These are phyloP conservation scores for Psophia crepitans DNA, from an alignment of 2,113 vertebrate species.

Conservation along the genomic window DNA sequence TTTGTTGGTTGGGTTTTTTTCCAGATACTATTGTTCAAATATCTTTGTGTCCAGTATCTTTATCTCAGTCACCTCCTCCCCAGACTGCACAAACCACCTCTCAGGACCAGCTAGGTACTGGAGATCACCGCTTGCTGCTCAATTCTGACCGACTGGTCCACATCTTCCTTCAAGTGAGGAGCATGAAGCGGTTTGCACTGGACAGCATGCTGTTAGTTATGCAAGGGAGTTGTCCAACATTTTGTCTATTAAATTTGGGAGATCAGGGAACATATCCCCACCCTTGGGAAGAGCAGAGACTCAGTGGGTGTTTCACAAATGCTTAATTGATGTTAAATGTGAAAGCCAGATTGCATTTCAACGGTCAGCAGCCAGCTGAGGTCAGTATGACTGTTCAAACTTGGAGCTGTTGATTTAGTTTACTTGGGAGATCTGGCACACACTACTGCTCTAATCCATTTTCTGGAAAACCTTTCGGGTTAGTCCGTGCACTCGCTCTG, in stretches of 20 bases:
- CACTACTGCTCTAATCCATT: neutral
- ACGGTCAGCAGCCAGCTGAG: neutral
- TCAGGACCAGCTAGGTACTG: fast-evolving
- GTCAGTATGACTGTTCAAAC: neutral
- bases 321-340: neutral
- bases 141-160: neutral
- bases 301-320: neutral
- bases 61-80: neutral
- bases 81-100: neutral
- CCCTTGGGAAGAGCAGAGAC: neutral
- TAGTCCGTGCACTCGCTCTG: fast-evolving
- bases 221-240: neutral
- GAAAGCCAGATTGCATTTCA: neutral
- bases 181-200: fast-evolving
- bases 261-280: fast-evolving
- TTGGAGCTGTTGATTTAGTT: neutral
- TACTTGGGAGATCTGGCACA: neutral
- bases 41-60: neutral
- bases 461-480: neutral
- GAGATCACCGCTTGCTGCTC: neutral
- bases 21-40: neutral
- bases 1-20: neutral
- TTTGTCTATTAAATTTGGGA: neutral
- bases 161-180: neutral
- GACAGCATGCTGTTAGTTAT: neutral